Evolutionary conservation across 2,113 vertebrate genomes (phyloP).

Genomic region (Poeciliopsis retropinna): DNA sequence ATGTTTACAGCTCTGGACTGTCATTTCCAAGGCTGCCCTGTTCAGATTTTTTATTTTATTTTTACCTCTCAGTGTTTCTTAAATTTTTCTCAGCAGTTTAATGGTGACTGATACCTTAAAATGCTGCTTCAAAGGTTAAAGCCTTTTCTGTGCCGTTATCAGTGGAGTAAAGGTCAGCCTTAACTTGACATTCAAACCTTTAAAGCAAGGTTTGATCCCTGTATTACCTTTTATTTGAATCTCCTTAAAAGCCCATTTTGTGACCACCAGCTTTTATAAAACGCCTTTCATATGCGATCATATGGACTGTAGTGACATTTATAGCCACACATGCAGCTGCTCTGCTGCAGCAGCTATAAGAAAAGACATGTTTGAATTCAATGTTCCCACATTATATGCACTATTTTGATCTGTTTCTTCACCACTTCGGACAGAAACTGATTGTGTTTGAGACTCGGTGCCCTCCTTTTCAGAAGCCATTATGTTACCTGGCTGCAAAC

Average conservation of each 20-base stretch:
- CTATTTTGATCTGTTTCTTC: not conserved
- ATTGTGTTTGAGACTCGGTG: not conserved
- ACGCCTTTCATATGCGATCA: not conserved
- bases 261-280: not conserved
- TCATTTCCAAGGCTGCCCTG: not conserved
- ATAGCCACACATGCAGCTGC: not conserved
- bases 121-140: not conserved
- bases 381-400: not conserved
- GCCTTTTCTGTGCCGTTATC: not conserved
- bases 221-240: not conserved
- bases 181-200: not conserved
- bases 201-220: constrained; percentile 8
- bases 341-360: not conserved
- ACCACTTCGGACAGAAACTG: not conserved
- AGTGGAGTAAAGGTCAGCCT: not conserved
- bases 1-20: not conserved
- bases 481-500: constrained; percentile 24
- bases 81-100: not conserved
- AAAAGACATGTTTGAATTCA: too few relatives aligned
- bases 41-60: not conserved
- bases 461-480: not conserved
- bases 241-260: not conserved
- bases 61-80: not conserved
- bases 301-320: not conserved
- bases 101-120: not conserved